These are phyloP conservation scores for Gobio gobio DNA, from an alignment of 2,113 vertebrate species.

Conservation along the genomic window DNA sequence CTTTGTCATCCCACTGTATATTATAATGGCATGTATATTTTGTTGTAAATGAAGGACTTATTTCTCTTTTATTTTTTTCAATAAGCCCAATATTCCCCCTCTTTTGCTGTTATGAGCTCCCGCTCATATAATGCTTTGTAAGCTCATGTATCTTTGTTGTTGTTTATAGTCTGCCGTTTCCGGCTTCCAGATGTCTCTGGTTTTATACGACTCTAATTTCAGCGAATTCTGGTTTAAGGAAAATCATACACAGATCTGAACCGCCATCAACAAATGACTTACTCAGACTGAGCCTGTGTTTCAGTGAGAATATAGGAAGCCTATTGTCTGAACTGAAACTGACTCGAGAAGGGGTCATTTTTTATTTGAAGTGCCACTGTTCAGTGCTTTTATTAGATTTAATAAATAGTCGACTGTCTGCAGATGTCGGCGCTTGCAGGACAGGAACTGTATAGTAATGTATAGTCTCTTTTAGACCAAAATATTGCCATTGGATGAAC, in stretches of 20 bases:
- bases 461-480: not conserved
- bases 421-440: not conserved
- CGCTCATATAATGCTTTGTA: not conserved
- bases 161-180: not conserved
- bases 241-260: not conserved
- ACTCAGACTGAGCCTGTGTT: not conserved
- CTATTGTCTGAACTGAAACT: not conserved
- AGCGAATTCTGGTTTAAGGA: not conserved
- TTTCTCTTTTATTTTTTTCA: not conserved
- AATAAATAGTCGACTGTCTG: not conserved
- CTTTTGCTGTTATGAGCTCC: not conserved
- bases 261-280: not conserved
- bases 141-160: not conserved
- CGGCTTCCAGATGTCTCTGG: not conserved
- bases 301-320: constrained; percentile 6
- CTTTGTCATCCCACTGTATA: too few relatives aligned
- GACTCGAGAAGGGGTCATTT: not conserved
- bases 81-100: not conserved
- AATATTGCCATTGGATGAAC: not conserved
- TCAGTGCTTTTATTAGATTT: constrained; percentile 21
- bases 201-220: not conserved
- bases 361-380: constrained; percentile 6
- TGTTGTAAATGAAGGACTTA: not conserved
- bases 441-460: constrained; percentile 1
- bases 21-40: not conserved